Evolutionary conservation across 1,140 invertebrate genomes (phyloP).

Genomic region (Drosophila melanica): DNA sequence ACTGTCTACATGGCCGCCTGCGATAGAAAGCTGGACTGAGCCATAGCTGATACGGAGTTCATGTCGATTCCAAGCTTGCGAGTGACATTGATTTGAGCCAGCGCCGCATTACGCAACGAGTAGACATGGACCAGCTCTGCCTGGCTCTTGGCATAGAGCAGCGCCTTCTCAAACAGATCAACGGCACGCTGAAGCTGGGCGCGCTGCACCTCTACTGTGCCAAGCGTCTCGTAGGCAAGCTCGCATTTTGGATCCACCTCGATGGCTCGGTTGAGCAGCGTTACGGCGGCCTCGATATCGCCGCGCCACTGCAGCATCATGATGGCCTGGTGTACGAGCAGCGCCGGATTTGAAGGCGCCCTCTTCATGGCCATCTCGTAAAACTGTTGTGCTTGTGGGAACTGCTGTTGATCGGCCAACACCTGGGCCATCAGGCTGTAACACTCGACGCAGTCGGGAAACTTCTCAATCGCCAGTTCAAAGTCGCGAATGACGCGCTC

Average conservation of each 20-base stretch:
- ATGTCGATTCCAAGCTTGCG: slow-evolving; percentile 89
- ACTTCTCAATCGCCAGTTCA: slow-evolving; percentile 90
- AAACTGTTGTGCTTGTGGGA: slow-evolving; percentile 91
- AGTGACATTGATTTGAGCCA: slow-evolving; percentile 92
- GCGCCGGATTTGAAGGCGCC: slow-evolving; percentile 93
- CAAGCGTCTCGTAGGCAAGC: slow-evolving; percentile 97
- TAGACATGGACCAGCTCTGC: slow-evolving; percentile 95
- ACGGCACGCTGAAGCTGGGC: slow-evolving; percentile 90
- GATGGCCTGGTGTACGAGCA: slow-evolving; percentile 94
- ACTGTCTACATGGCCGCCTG: slow-evolving; percentile 41
- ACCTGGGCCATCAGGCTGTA: slow-evolving; percentile 93
- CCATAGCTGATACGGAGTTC: slow-evolving; percentile 74
- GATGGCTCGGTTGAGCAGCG: slow-evolving; percentile 92
- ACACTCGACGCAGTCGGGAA: slow-evolving; percentile 93
- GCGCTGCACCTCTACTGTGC: slow-evolving; percentile 96
- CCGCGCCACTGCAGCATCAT: slow-evolving; percentile 92
- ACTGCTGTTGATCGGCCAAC: slow-evolving; percentile 92
- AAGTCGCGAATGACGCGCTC: slow-evolving; percentile 88
- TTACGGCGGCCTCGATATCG: slow-evolving; percentile 91
- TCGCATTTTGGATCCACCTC: slow-evolving; percentile 95
- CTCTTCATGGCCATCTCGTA: slow-evolving; percentile 92
- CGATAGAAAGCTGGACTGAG: slow-evolving; percentile 48
- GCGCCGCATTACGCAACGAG: slow-evolving; percentile 92
- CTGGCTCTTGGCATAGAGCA: slow-evolving; percentile 92
- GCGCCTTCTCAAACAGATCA: slow-evolving; percentile 94